Evolutionary conservation across 2,113 vertebrate genomes (phyloP).

Genomic region (Zosterops hypoxanthus): DNA sequence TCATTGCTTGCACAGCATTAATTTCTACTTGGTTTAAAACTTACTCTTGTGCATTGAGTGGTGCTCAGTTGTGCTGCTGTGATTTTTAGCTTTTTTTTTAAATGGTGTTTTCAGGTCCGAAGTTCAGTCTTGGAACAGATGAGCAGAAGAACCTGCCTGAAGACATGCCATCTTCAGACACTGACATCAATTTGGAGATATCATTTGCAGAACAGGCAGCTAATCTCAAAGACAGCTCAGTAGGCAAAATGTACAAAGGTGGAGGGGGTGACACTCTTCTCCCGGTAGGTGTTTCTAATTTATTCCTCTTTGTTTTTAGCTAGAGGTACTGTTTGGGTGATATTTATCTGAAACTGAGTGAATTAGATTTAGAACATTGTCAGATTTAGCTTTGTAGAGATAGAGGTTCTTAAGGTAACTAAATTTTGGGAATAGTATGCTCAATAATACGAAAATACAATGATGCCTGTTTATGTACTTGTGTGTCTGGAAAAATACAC

Average conservation of each 20-base stretch:
- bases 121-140: slow-evolving; percentile 6
- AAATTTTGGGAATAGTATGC: background rate
- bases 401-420: background rate
- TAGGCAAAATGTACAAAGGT: slow-evolving; percentile 56
- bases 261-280: slow-evolving; percentile 78
- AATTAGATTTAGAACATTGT: background rate
- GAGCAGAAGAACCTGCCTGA: slow-evolving; percentile 23
- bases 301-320: background rate
- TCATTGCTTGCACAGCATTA: background rate
- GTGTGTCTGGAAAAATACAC: background rate
- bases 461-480: background rate
- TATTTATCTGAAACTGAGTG: background rate
- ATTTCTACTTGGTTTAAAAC: background rate
- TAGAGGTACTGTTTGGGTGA: background rate
- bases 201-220: slow-evolving; percentile 93
- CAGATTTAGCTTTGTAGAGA: background rate
- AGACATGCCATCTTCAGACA: slow-evolving; percentile 68
- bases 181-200: slow-evolving; percentile 90
- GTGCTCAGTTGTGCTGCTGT: background rate
- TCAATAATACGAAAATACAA: background rate
- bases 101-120: slow-evolving; percentile 9
- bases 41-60: background rate
- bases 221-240: slow-evolving; percentile 78
- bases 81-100: background rate
- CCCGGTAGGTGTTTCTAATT: slow-evolving; percentile 77